phyloP scores from a whole-genome alignment of 2,797 vertebrate genomes.

The Setipinna tenuifilis region DNA sequence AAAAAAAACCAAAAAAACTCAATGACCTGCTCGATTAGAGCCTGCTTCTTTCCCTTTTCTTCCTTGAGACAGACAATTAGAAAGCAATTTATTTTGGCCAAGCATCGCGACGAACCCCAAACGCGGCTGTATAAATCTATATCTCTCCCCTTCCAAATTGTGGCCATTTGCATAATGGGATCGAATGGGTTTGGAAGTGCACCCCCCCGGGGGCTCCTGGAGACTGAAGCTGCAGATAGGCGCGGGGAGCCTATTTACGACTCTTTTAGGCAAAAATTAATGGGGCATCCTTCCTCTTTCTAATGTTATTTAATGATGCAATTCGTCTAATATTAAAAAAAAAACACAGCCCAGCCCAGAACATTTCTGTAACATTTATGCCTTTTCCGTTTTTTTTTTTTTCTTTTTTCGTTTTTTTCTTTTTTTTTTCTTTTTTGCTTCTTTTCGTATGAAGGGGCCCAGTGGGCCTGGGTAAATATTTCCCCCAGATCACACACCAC shows the following conservation, averaged over 20 bases:
- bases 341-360: no score
- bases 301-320: conserved; percentile 99
- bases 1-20: neutral
- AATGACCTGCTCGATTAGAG: conserved; percentile 59
- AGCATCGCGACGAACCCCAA: conserved; percentile 77
- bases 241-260: conserved; percentile 91
- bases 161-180: conserved; percentile 91
- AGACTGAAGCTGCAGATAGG: conserved; percentile 82
- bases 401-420: conserved; percentile 62
- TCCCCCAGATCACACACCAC: conserved; percentile 66
- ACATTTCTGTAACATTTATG: conserved; percentile 84
- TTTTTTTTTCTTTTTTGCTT: conserved; percentile 56
- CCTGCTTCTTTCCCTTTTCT: conserved; percentile 33
- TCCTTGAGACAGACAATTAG: conserved; percentile 84
- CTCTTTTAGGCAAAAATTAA: conserved; percentile 98
- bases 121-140: conserved; percentile 84
- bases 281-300: conserved; percentile 99
- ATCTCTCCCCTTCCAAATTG: conserved; percentile 83
- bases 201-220: conserved; percentile 86
- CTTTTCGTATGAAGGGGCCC: conserved; percentile 74
- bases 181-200: conserved; percentile 84
- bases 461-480: conserved; percentile 87
- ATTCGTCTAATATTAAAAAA: conserved; percentile 96
- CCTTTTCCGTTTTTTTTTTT: conserved; percentile 60
- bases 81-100: conserved; percentile 87